A percentile compares a stretch with the other conserved stretches of the same genome.
Conservation (phyloP, 2,797 vertebrate genomes). For the Oophaga sylvatica region DNA sequence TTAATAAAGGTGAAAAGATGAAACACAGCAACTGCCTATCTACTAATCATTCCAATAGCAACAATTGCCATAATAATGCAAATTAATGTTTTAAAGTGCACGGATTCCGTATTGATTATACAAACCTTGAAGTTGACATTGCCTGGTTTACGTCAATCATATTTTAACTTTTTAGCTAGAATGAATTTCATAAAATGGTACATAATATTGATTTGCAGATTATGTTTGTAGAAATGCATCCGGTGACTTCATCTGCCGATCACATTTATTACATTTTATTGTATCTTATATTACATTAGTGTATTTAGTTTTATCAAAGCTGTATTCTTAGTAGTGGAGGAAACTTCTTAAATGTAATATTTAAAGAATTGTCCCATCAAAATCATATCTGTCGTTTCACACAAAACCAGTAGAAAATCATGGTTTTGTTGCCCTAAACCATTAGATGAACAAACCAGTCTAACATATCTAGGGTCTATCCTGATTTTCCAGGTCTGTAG, state of each 20-base stretch:
- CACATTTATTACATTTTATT: slow-evolving; percentile 3
- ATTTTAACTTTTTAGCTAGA: slow-evolving; percentile 31
- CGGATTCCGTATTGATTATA: slow-evolving; percentile 34
- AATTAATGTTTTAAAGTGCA: slow-evolving; percentile 49
- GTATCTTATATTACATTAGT: neutral
- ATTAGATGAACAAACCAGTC: too few species aligned
- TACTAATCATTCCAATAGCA: slow-evolving; percentile 53
- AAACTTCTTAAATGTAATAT: neutral
- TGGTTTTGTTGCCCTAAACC: too few species aligned
- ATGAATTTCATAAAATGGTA: slow-evolving; percentile 43
- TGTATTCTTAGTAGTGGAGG: neutral
- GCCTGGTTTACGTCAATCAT: slow-evolving; percentile 24
- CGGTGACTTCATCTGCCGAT: neutral
- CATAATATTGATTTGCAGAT: slow-evolving; percentile 33
- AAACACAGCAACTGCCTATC: slow-evolving; percentile 33
- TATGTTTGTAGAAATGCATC: slow-evolving; percentile 17
- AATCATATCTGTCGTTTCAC: too few species aligned
- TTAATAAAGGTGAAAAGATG: slow-evolving; percentile 55
- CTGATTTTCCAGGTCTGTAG: too few species aligned
- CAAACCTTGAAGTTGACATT: slow-evolving; percentile 43
- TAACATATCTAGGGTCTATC: too few species aligned
- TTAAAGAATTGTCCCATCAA: neutral
- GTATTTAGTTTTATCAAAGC: neutral
- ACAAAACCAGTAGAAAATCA: too few species aligned
- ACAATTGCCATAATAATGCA: slow-evolving; percentile 49